A percentile compares a stretch with the other conserved stretches of the same genome.
These are phyloP conservation scores for Leptothorax acervorum DNA, from an alignment of 2,888 invertebrate species.

Conservation along the genomic window DNA sequence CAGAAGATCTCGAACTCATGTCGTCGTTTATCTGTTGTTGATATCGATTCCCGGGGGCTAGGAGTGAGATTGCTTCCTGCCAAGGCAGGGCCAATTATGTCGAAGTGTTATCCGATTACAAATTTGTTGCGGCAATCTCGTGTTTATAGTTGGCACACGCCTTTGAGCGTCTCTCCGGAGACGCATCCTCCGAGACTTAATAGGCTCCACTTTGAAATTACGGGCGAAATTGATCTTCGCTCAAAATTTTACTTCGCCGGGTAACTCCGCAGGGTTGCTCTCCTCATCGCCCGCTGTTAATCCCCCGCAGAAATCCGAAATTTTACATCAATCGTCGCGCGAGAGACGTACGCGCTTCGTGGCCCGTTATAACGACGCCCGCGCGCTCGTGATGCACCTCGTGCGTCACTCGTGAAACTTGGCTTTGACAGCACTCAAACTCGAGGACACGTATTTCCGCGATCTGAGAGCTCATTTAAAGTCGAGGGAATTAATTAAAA, in stretches of 20 bases:
- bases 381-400: neutral
- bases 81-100: conserved; percentile 69
- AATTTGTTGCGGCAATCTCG: conserved; percentile 74
- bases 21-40: conserved; percentile 28
- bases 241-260: conserved; percentile 68
- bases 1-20: neutral
- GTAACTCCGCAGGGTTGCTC: neutral
- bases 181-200: conserved; percentile 79
- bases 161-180: conserved; percentile 77
- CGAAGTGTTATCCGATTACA: conserved; percentile 75
- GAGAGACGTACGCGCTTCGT: neutral
- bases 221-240: conserved; percentile 74
- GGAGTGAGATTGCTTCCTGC: conserved; percentile 19
- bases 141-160: conserved; percentile 69
- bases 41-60: conserved; percentile 21
- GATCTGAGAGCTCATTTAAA: conserved; percentile 30
- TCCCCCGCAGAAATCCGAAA: conserved; percentile 58
- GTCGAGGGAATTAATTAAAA: conserved; percentile 43
- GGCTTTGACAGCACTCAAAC: conserved; percentile 26
- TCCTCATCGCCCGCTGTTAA: conserved; percentile 52
- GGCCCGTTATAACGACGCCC: neutral
- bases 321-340: conserved; percentile 46
- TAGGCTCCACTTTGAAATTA: conserved; percentile 81
- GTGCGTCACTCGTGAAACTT: conserved; percentile 27
- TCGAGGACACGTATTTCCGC: conserved; percentile 16